A percentile compares a stretch with the other conserved stretches of the same genome.
phyloP scores from a whole-genome alignment of 2,888 invertebrate species.

The Frankliniella intonsa region DNA sequence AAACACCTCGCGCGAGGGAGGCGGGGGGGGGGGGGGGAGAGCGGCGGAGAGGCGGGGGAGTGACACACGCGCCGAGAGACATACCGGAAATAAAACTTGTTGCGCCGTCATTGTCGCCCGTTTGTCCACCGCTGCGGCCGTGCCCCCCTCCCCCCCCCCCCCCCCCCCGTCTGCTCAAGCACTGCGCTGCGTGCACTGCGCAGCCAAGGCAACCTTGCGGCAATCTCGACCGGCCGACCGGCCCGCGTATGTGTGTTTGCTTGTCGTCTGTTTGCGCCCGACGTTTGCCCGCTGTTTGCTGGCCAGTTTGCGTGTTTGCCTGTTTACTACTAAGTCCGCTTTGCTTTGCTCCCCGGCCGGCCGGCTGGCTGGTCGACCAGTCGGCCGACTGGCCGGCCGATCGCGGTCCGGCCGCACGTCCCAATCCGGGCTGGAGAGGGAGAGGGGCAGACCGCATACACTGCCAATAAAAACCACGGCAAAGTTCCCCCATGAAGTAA shows the following conservation, averaged over 20 bases:
- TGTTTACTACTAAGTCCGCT: neutral
- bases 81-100: conserved; percentile 14
- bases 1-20: neutral
- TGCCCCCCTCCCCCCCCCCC: neutral
- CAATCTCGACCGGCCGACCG: neutral
- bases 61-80: neutral
- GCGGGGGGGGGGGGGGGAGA: neutral
- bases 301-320: conserved; percentile 25
- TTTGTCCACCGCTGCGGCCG: neutral
- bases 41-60: neutral
- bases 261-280: neutral
- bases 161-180: neutral
- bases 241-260: neutral
- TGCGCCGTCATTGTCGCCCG: neutral
- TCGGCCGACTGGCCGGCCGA: neutral
- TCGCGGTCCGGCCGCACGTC: no score
- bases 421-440: no score
- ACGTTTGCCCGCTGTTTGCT: neutral
- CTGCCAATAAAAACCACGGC: no score
- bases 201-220: no score
- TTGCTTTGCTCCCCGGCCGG: no score
- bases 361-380: neutral
- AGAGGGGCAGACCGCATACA: no score
- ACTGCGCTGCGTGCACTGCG: no score
- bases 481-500: no score